A percentile compares a stretch with the other conserved stretches of the same genome.
Evolutionary conservation across 2,113 vertebrate species (phyloP).

Genomic region (Prionailurus bengalensis): DNA sequence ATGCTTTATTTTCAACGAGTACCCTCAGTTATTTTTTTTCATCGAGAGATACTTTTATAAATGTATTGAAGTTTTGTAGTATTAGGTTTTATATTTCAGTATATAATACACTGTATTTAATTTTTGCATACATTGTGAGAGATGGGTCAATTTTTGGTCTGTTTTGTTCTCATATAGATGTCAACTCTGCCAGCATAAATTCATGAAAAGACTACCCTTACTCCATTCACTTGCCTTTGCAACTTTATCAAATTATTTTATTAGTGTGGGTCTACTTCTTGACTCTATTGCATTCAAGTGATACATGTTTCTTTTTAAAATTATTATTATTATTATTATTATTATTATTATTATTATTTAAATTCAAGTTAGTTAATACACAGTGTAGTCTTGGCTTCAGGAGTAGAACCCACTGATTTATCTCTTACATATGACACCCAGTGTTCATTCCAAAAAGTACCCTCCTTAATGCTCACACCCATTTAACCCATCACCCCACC

Average conservation of each 20-base stretch:
- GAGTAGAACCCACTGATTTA: too few relatives aligned
- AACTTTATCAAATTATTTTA: background rate
- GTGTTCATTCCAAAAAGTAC: too few relatives aligned
- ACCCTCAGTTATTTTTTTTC: too few relatives aligned
- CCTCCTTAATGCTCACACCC: too few relatives aligned
- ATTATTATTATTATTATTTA: too few relatives aligned
- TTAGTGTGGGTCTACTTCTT: background rate
- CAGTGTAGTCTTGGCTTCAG: too few relatives aligned
- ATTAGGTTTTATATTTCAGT: background rate
- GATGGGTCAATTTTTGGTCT: background rate
- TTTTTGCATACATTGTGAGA: background rate
- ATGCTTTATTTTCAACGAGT: too few relatives aligned
- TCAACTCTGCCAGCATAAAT: background rate
- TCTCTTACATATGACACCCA: too few relatives aligned
- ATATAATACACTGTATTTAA: background rate
- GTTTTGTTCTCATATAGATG: background rate
- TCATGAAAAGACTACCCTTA: background rate
- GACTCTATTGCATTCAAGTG: background rate
- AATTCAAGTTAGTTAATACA: too few relatives aligned
- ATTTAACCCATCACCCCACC: too few relatives aligned
- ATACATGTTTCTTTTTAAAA: background rate
- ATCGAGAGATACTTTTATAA: background rate
- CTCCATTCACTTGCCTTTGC: background rate
- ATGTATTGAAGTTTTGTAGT: background rate
- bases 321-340: too few relatives aligned